Base-by-base conservation (phyloP, 2,113 vertebrate genomes). In the Setophaga kirtlandii region DNA sequence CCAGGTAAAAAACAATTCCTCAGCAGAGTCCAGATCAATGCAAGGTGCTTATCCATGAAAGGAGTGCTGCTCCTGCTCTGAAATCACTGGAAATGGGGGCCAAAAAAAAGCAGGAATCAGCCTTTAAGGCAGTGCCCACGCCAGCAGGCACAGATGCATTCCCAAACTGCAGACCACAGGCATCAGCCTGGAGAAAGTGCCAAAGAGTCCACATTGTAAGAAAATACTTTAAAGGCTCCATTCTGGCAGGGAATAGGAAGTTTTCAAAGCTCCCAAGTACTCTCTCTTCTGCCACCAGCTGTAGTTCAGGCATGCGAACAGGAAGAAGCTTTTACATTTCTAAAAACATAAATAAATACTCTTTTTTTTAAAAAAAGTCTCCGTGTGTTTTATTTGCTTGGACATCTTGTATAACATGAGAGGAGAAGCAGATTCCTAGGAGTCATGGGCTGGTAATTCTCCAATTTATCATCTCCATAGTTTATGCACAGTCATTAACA, bases 401-500 rank as follows among this genome's bases (percentile, higher is more conserved):
- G 73, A 95, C 93, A 71, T 90, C 89, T 92, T 90, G 73, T 75
- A 21, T 83, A 95, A 93, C 0, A 67, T 7, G 64, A 88, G 71
- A 92, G 52, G 56, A 95, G 86, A 90, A 94, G 78, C 88, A 86
- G 88, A 93, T 89, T 92, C 94, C 86, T 56, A 35, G 46, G 80
- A 93, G 65, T 64, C 87, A 81, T 19, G 31, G 80, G 94, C 92
- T 78, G 64, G 85, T 93, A 93, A 70, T 55, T 87, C 93, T 93
- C 76, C 56, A 44, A 67, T 90, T 87, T 56, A 80, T 78, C 93
- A 92, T 59, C 83, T 60, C 83, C 2, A 9, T 12, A 53, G 76
- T 78, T 96, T 88, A 86, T 87, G 83, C 87, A 94, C 17, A 88
- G 93, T 92, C 91, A 96, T 90, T 97, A 96, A 87, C 73, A 84